Evolutionary conservation across 1,140 invertebrate genomes (phyloP).

Genomic region (Venturia canescens): DNA sequence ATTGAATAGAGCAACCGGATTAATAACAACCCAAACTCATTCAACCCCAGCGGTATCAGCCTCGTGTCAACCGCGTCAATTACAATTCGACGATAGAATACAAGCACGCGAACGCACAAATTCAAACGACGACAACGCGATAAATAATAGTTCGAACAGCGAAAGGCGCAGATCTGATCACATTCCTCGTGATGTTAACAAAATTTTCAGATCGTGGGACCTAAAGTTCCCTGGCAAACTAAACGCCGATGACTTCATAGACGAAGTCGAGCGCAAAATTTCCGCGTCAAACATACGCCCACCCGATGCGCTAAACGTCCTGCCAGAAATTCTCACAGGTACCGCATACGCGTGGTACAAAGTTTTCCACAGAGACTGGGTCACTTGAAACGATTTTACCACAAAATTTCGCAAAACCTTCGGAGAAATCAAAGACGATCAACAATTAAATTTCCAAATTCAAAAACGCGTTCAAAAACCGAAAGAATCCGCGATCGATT

Average conservation of each 20-base stretch:
- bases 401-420: constrained; percentile 31
- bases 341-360: constrained; percentile 2
- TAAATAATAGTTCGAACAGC: not conserved
- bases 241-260: not conserved
- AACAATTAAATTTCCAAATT: not conserved
- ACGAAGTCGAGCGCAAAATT: constrained; percentile 6
- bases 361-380: not conserved
- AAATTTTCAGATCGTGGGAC: not conserved
- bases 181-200: not conserved
- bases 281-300: not conserved
- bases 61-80: not conserved
- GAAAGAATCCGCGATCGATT: constrained; percentile 7
- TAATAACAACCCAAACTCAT: not conserved
- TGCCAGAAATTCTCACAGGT: not conserved
- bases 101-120: not conserved
- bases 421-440: not conserved
- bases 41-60: not conserved
- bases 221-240: not conserved
- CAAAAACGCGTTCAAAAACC: not conserved
- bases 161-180: not conserved
- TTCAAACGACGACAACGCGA: not conserved
- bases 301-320: not conserved
- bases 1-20: not conserved
- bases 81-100: not conserved
- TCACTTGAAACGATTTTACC: not conserved